Conservation (phyloP, 2,888 invertebrate species). For the Elegia similella region DNA sequence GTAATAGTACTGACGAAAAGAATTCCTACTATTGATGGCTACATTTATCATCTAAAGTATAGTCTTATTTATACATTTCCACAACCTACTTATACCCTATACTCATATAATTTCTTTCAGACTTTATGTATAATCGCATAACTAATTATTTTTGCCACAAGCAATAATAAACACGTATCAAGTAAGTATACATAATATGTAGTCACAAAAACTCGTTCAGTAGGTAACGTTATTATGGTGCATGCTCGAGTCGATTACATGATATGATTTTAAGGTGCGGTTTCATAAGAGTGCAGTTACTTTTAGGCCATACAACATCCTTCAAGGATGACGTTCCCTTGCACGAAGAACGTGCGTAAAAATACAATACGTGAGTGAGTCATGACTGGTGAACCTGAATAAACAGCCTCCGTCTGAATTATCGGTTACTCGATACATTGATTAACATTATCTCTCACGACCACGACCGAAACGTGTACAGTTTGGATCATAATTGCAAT, state of each 20-base stretch:
- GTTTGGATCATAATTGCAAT: neutral
- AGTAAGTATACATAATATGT: neutral
- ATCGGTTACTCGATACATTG: slow-evolving; percentile 16
- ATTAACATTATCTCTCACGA: slow-evolving; percentile 23
- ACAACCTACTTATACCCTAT: too few species aligned
- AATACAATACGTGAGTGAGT: slow-evolving; percentile 18
- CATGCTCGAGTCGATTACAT: slow-evolving; percentile 2
- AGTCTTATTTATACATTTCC: too few species aligned
- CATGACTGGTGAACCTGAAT: slow-evolving; percentile 22
- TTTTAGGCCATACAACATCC: neutral
- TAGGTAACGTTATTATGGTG: neutral
- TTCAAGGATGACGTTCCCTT: slow-evolving; percentile 12
- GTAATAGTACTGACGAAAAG: too few species aligned
- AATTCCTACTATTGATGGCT: too few species aligned
- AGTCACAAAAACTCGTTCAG: slow-evolving; percentile 3
- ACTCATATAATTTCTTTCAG: neutral
- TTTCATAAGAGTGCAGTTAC: neutral
- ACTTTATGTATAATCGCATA: neutral
- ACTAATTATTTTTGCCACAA: slow-evolving; percentile 1
- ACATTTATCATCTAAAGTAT: too few species aligned
- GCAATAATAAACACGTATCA: slow-evolving; percentile 1
- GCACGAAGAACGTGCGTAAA: slow-evolving; percentile 13
- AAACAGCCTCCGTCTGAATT: slow-evolving; percentile 20
- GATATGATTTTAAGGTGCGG: neutral
- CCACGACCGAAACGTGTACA: slow-evolving; percentile 4